A percentile compares a stretch with the other conserved stretches of the same genome.
Evolutionary conservation across 2,797 vertebrate genomes (phyloP).

Genomic region (Coracias cyanogaster): DNA sequence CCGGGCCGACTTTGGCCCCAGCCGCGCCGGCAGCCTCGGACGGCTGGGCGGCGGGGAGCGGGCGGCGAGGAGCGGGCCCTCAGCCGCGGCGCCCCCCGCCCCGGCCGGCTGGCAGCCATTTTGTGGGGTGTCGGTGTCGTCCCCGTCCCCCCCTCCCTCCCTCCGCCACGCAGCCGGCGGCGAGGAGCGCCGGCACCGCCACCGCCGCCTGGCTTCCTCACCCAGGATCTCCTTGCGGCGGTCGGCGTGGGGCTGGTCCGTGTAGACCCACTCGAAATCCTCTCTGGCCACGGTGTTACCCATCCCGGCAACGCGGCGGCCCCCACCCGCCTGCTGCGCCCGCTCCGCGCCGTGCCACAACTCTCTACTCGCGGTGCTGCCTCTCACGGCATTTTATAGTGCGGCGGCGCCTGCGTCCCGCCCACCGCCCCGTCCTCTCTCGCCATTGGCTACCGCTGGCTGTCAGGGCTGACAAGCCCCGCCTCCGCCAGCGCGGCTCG

Average conservation of each 20-base stretch:
- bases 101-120: conserved; percentile 6
- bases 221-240: conserved; percentile 91
- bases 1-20: no score
- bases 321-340: fast-evolving
- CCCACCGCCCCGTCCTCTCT: not conserved
- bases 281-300: conserved; percentile 88
- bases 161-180: not conserved
- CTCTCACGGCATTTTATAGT: not conserved
- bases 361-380: fast-evolving
- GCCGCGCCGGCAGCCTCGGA: no score
- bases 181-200: not conserved
- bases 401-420: not conserved
- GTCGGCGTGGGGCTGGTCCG: conserved; percentile 92
- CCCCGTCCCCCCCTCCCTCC: not conserved
- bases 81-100: not conserved
- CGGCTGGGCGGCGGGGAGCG: no score
- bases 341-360: fast-evolving
- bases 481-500: not conserved
- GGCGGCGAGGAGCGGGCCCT: not conserved
- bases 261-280: conserved; percentile 95
- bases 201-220: conserved; percentile 74
- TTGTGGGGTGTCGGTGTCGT: not conserved
- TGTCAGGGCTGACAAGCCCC: not conserved
- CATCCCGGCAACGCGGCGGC: conserved; percentile 57
- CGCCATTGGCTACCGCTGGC: not conserved